Evolutionary conservation across 2,113 vertebrate species (phyloP).

Genomic region (Channa maculata): DNA sequence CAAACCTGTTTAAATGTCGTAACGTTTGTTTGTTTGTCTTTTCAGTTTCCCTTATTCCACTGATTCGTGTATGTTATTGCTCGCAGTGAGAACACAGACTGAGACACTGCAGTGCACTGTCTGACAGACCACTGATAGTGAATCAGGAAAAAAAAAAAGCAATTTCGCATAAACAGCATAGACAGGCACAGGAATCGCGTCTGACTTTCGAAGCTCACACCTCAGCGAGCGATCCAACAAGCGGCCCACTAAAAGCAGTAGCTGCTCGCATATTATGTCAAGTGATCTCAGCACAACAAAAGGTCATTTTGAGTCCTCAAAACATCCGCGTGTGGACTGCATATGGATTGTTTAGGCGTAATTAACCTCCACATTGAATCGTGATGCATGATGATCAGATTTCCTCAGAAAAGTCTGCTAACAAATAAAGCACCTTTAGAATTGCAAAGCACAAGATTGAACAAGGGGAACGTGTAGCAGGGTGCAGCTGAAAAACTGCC

Average conservation of each 20-base stretch:
- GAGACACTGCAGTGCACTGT: slow-evolving; percentile 64
- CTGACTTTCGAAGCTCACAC: not conserved
- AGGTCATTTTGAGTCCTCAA: too few relatives aligned
- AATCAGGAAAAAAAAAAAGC: not conserved
- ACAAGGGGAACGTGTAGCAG: slow-evolving; percentile 20
- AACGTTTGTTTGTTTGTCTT: too few relatives aligned
- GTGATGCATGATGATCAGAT: not conserved
- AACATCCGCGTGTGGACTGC: too few relatives aligned
- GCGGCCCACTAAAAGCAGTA: too few relatives aligned
- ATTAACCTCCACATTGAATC: too few relatives aligned
- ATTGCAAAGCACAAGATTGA: slow-evolving; percentile 1
- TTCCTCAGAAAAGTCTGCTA: too few relatives aligned
- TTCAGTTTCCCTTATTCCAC: slow-evolving; percentile 31
- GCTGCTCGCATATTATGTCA: too few relatives aligned
- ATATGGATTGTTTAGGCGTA: too few relatives aligned
- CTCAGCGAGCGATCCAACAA: too few relatives aligned
- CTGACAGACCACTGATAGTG: slow-evolving; percentile 71
- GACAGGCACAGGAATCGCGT: not conserved
- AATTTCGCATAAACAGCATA: slow-evolving; percentile 27
- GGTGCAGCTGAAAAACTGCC: slow-evolving; percentile 22
- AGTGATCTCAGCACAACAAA: too few relatives aligned
- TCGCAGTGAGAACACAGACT: slow-evolving; percentile 29
- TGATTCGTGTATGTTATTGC: slow-evolving; percentile 41
- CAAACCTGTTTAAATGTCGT: too few relatives aligned
- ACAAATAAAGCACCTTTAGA: not conserved